Evolutionary conservation across 2,113 vertebrate species (phyloP).

Genomic region (Thomomys bottae): DNA sequence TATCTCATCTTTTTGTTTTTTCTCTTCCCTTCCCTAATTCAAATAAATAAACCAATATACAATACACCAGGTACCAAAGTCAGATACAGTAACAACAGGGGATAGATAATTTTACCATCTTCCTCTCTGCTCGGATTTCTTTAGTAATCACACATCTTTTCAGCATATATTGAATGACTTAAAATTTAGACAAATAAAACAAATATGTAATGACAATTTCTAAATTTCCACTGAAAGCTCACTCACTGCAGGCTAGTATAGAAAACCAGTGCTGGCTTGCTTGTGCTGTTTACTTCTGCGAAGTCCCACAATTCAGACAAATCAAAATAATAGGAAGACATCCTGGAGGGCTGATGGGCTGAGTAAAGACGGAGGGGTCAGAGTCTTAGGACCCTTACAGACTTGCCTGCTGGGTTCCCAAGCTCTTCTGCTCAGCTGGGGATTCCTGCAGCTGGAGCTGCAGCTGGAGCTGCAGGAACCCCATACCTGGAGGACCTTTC

Average conservation of each 20-base stretch:
- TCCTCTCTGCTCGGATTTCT: neutral
- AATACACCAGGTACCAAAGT: no score
- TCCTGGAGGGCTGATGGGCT: slow-evolving; percentile 44
- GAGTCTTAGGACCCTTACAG: neutral
- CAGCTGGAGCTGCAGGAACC: no score
- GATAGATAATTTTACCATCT: no score
- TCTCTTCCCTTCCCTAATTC: no score
- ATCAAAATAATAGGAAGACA: neutral
- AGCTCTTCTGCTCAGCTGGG: neutral
- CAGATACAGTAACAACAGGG: no score
- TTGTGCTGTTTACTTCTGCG: neutral
- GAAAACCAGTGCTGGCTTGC: neutral
- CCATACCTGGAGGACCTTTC: no score
- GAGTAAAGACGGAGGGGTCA: neutral
- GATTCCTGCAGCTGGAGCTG: slow-evolving; percentile 11
- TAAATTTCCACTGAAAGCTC: neutral
- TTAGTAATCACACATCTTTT: neutral
- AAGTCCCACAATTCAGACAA: neutral
- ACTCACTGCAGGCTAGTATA: neutral
- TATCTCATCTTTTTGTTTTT: no score
- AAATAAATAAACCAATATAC: no score
- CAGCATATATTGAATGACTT: neutral
- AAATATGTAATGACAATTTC: neutral
- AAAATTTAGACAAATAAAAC: slow-evolving; percentile 2
- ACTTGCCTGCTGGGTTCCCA: slow-evolving; percentile 61